Conservation (phyloP, 2,113 vertebrate genomes). For the Dicrurus megarhynchus region DNA sequence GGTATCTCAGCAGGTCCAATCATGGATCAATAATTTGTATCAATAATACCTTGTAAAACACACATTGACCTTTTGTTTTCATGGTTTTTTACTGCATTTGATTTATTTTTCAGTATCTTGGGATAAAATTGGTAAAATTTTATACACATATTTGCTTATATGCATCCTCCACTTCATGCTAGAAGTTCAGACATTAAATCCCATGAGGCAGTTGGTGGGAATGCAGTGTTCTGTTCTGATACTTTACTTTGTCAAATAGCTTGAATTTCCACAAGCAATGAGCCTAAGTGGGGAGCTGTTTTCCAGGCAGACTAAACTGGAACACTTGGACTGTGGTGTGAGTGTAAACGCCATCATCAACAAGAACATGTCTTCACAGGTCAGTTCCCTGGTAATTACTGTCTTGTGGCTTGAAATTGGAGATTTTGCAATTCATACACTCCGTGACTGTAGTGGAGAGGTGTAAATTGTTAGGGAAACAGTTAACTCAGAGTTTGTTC, state of each 20-base stretch:
- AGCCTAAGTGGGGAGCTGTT: conserved; percentile 71
- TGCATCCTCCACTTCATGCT: background rate
- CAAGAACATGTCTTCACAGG: conserved; percentile 67
- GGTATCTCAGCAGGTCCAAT: background rate
- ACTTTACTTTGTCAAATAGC: conserved; percentile 65
- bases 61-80: background rate
- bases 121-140: background rate
- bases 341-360: conserved; percentile 62
- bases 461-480: background rate
- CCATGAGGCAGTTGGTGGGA: background rate
- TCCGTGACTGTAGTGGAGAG: background rate
- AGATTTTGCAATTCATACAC: background rate
- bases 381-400: conserved; percentile 5
- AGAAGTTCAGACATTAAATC: background rate
- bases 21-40: background rate
- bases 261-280: conserved; percentile 72
- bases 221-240: background rate
- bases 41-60: background rate
- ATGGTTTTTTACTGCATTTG: background rate
- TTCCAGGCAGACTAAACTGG: conserved; percentile 51
- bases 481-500: background rate
- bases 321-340: conserved; percentile 64
- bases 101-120: background rate
- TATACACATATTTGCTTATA: background rate
- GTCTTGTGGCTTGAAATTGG: background rate